Conservation (phyloP, 2,888 invertebrate species). For the Adela reaumurella region DNA sequence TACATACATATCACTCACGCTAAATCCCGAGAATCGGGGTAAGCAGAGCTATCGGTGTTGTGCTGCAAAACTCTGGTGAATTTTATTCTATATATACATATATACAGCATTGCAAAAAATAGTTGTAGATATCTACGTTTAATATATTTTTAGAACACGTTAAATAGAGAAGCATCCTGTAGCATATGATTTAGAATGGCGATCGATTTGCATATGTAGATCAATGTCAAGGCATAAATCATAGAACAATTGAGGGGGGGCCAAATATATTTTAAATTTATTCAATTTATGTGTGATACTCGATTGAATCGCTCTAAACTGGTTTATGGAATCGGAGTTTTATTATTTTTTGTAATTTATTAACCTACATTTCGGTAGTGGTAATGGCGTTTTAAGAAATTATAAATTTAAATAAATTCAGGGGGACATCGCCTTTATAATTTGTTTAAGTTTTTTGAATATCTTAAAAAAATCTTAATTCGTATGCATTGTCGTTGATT, state of each 20-base stretch:
- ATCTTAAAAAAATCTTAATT: not conserved
- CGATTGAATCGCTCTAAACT: slow-evolving; percentile 22
- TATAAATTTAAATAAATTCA: not conserved
- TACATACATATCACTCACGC: too few relatives aligned
- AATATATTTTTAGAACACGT: too few relatives aligned
- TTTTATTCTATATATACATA: too few relatives aligned
- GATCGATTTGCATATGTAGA: slow-evolving; percentile 41
- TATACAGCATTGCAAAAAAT: too few relatives aligned
- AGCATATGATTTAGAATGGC: not conserved
- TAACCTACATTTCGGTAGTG: slow-evolving; percentile 25
- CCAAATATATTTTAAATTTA: slow-evolving; percentile 13
- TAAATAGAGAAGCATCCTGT: not conserved
- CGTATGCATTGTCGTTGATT: not conserved
- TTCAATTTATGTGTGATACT: slow-evolving; percentile 11
- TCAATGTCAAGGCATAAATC: slow-evolving; percentile 43
- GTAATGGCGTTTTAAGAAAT: slow-evolving; percentile 3
- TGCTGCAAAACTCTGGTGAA: too few relatives aligned
- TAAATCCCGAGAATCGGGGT: too few relatives aligned
- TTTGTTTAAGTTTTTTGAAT: not conserved
- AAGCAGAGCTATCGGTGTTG: too few relatives aligned
- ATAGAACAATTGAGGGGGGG: slow-evolving; percentile 48
- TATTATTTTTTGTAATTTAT: slow-evolving; percentile 43
- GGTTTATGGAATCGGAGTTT: slow-evolving; percentile 27
- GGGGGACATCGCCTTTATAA: not conserved
- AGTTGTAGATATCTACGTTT: too few relatives aligned